phyloP scores from a whole-genome alignment of 2,113 vertebrate genomes.

The Notarius lentiginosus region DNA sequence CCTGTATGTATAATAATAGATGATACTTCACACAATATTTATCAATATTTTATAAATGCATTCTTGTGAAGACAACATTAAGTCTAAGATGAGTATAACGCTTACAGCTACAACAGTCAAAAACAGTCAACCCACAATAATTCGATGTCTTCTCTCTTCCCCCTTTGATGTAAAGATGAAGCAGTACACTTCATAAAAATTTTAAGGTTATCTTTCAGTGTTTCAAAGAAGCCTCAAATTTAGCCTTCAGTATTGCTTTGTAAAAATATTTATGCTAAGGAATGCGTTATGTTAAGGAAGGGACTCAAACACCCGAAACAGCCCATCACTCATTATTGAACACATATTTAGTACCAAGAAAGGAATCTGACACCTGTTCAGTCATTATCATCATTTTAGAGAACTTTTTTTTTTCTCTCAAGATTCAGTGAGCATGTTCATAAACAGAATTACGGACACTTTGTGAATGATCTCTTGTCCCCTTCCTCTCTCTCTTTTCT shows the following conservation, averaged over 20 bases:
- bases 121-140: not conserved
- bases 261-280: not conserved
- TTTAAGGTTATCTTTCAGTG: not conserved
- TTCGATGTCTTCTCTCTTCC: not conserved
- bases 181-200: not conserved
- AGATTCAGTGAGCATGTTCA: not conserved
- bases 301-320: not conserved
- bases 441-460: not conserved
- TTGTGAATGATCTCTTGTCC: not conserved
- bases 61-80: not conserved
- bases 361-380: not conserved
- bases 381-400: not conserved
- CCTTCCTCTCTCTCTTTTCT: constrained; percentile 13
- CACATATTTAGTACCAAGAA: not conserved
- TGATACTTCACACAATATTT: not conserved
- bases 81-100: too few species aligned
- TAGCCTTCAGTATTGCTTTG: not conserved
- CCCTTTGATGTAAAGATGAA: not conserved
- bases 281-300: not conserved
- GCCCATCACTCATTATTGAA: not conserved
- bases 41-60: not conserved
- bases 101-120: not conserved
- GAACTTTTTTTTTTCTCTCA: not conserved
- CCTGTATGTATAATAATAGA: not conserved
- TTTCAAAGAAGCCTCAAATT: not conserved